Conservation (phyloP, 2,888 invertebrate genomes). For the Andrena minutula region DNA sequence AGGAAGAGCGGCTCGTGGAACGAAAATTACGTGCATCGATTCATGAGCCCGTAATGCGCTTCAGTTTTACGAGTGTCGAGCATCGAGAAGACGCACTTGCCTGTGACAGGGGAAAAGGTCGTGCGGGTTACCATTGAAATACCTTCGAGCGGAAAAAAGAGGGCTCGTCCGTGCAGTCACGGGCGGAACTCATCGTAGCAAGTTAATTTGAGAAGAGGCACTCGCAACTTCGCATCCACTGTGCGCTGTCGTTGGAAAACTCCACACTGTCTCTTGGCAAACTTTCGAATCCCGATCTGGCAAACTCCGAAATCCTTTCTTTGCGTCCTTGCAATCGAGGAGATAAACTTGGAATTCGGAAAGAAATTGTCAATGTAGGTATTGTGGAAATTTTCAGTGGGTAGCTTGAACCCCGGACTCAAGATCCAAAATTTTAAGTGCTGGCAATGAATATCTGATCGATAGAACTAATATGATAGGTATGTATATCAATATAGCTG, state of each 20-base stretch:
- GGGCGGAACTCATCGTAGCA: constrained; percentile 35
- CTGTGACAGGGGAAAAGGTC: constrained; percentile 42
- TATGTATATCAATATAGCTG: neutral
- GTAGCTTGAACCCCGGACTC: no score
- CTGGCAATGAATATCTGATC: neutral
- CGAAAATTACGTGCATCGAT: constrained; percentile 53
- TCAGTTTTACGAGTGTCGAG: constrained; percentile 56
- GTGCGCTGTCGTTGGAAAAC: constrained; percentile 12
- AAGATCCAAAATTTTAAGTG: no score
- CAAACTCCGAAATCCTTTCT: constrained; percentile 8
- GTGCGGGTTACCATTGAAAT: constrained; percentile 49
- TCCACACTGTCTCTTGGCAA: constrained; percentile 19
- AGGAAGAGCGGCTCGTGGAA: constrained; percentile 45
- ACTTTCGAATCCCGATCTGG: neutral
- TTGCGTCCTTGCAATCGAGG: neutral
- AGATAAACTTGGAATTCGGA: neutral
- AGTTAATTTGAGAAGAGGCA: constrained; percentile 55
- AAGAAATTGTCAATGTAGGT: neutral
- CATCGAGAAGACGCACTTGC: constrained; percentile 42
- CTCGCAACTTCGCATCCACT: constrained; percentile 24
- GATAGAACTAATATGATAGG: neutral
- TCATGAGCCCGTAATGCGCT: constrained; percentile 54
- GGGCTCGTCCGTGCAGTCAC: constrained; percentile 39
- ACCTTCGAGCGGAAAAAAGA: constrained; percentile 49
- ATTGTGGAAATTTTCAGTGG: no score